Conservation (phyloP, 2,888 invertebrate genomes). For the Brenthis hecate region DNA sequence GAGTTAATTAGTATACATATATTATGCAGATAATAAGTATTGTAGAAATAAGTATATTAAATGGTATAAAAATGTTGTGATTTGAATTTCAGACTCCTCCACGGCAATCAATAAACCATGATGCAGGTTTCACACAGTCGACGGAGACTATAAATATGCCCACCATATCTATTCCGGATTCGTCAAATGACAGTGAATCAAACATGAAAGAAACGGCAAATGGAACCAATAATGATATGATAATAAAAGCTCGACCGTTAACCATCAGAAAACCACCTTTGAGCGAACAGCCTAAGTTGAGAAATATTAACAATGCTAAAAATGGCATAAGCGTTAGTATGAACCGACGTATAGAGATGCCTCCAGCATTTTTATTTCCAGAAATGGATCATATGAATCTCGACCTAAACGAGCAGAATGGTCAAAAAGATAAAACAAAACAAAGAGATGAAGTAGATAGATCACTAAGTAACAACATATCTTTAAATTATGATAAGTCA, state of each 20-base stretch:
- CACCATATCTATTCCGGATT: slow-evolving; percentile 65
- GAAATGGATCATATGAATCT: slow-evolving; percentile 86
- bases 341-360: slow-evolving; percentile 90
- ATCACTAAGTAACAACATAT: slow-evolving; percentile 60
- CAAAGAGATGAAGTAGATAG: slow-evolving; percentile 75
- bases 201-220: slow-evolving; percentile 75
- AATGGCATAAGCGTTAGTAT: slow-evolving; percentile 86
- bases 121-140: slow-evolving; percentile 60
- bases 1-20: too few relatives aligned
- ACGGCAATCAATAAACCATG: slow-evolving; percentile 75
- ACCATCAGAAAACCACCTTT: slow-evolving; percentile 92
- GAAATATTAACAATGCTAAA: slow-evolving; percentile 81
- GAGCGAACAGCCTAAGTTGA: slow-evolving; percentile 89
- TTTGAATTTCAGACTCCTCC: slow-evolving; percentile 73
- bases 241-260: slow-evolving; percentile 90
- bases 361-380: slow-evolving; percentile 90
- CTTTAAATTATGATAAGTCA: slow-evolving; percentile 57
- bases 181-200: slow-evolving; percentile 61
- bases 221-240: slow-evolving; percentile 70
- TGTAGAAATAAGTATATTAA: neutral
- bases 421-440: slow-evolving; percentile 63
- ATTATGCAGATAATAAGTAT: too few relatives aligned
- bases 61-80: neutral
- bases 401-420: slow-evolving; percentile 67
- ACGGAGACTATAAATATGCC: slow-evolving; percentile 60